Percentiles rank a stretch among this genome's conserved stretches.
phyloP scores from a whole-genome alignment of 2,888 invertebrate genomes.

The Sinhomidia bicolor region DNA sequence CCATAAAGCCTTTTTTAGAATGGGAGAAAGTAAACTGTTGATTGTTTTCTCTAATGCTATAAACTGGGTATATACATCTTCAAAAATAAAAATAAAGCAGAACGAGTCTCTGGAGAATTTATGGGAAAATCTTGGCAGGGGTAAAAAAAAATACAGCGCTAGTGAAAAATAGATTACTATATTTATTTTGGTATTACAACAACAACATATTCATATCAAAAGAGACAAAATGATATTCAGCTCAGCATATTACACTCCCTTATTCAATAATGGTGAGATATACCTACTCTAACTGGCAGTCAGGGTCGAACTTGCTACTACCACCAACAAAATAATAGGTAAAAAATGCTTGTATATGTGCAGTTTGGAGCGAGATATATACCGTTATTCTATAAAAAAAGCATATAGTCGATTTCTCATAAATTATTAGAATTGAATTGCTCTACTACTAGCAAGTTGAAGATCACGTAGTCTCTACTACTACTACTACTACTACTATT shows the following conservation, averaged over 20 bases:
- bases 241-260: background rate
- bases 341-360: no score
- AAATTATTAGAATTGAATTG: constrained; percentile 67
- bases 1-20: no score
- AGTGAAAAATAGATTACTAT: constrained; percentile 30
- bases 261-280: no score
- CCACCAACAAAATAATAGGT: no score
- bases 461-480: constrained; percentile 9
- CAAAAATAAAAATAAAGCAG: constrained; percentile 15
- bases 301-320: no score
- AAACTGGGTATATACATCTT: background rate
- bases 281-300: no score
- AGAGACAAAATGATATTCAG: background rate
- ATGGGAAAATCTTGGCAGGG: constrained; percentile 52
- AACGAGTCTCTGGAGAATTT: constrained; percentile 57
- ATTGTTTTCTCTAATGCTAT: constrained; percentile 46
- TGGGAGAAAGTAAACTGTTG: constrained; percentile 64
- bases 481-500: no score
- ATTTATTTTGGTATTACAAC: constrained; percentile 19
- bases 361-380: no score
- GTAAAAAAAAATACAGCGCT: background rate
- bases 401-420: constrained; percentile 48
- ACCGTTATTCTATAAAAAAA: no score
- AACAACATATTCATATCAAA: constrained; percentile 1
- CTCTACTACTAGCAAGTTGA: background rate